Percentiles rank a stretch among this genome's conserved stretches.
Evolutionary conservation across 1,140 invertebrate species (phyloP).

Genomic region (Helicoverpa zea): DNA sequence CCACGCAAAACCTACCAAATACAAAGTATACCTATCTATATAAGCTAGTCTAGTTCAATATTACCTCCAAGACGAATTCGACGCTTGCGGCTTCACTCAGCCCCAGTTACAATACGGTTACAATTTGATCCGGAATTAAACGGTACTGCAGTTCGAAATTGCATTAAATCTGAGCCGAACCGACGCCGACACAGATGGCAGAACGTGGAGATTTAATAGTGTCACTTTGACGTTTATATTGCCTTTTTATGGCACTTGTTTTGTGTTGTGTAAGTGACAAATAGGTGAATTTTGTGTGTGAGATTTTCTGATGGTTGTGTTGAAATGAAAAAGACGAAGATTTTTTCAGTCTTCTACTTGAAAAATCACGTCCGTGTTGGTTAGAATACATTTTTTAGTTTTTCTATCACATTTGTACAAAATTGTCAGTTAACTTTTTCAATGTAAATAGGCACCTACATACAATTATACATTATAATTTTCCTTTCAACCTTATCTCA

Average conservation of each 20-base stretch:
- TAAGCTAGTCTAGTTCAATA: background rate
- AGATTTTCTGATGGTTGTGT: no score
- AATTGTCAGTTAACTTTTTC: no score
- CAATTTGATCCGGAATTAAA: constrained; percentile 15
- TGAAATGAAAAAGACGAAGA: no score
- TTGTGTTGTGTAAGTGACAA: background rate
- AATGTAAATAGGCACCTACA: no score
- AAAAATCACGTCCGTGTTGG: no score
- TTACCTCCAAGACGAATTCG: background rate
- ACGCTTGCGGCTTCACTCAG: background rate
- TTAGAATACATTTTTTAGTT: no score
- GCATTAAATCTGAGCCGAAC: constrained; percentile 12
- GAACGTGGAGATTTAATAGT: constrained; percentile 6
- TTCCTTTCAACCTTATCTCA: no score
- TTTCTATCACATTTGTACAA: no score
- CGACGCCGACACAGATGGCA: background rate
- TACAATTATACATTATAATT: no score
- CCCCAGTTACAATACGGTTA: background rate
- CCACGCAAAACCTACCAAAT: background rate
- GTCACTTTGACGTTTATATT: background rate
- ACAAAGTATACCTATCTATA: no score
- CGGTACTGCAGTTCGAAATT: background rate
- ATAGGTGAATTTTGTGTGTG: no score
- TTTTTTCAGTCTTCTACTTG: no score
- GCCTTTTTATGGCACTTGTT: background rate